Base-by-base conservation (phyloP, 2,113 vertebrate species). In the Cyprinodon tularosa region DNA sequence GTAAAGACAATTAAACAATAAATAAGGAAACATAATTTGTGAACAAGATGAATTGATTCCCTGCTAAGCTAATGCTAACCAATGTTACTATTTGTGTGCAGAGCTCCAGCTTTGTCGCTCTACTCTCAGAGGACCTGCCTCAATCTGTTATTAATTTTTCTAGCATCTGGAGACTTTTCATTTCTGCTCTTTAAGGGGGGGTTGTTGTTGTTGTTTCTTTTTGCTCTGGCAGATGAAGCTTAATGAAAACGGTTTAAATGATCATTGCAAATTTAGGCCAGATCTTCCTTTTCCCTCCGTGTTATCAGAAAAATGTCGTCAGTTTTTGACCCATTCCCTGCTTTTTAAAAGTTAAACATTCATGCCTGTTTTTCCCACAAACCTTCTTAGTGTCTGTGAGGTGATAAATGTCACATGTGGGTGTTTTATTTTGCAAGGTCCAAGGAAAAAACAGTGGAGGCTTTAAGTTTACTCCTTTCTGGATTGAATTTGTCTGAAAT, bases 71-170 rank as follows among this genome's bases (percentile, higher is more conserved):
- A 29, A 29, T 29, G 29, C 29, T 29, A 29, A 29, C 29, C 29
- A 29, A 29, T 29, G 29, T 29, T 29, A 29, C 29, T 29, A 29
- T 29, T 29, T 29, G 29, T 29, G 29, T 29, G 29, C 29, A 29
- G 29, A 29, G 29, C 29, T 29, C 29, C 29, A 29, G 0, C 29
- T 1, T 53, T 50, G 39, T 60, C 57, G 63, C 63, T 77, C 53
- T 22, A 14, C 44, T 67, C 60, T 48, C 53, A 71, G 71, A 40
- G 62, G 57, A n/a, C 9, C 22, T 7, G 45, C 22, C 0, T 4
- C 65, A 76, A 47, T 74, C 66, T 86, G 80, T 63, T 60, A 53
- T 71, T 62, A 10, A 77, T 74, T 83, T 76, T 40, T 80, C 60
- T 37, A 60, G 67, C 64, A 68, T 77, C 61, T 68, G 29, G 20